These are phyloP conservation scores for Probosciger aterrimus DNA, from an alignment of 2,113 vertebrate genomes.

Conservation along the genomic window DNA sequence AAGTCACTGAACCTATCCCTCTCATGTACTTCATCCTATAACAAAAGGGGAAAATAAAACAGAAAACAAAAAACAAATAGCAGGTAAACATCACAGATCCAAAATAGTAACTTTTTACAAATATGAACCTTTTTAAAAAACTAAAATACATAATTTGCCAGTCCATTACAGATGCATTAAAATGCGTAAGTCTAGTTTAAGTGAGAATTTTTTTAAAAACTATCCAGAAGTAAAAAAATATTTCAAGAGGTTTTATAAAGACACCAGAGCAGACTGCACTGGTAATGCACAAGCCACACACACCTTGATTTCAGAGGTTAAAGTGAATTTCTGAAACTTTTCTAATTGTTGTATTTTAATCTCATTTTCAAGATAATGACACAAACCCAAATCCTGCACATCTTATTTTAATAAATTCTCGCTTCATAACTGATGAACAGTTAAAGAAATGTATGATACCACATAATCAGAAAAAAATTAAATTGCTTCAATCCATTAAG, in stretches of 20 bases:
- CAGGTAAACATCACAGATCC: background rate
- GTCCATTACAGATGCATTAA: background rate
- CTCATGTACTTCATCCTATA: conserved; percentile 95
- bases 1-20: conserved; percentile 94
- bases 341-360: background rate
- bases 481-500: background rate
- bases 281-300: background rate
- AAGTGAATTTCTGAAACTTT: background rate
- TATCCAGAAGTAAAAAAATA: background rate
- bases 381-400: background rate
- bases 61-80: background rate
- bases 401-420: background rate
- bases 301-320: background rate
- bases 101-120: background rate
- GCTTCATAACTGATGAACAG: background rate
- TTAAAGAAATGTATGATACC: background rate
- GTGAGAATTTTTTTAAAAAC: background rate
- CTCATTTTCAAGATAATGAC: background rate
- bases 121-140: accelerated
- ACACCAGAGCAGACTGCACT: background rate
- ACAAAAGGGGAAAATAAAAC: conserved; percentile 1
- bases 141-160: background rate
- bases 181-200: background rate
- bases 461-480: background rate
- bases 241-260: background rate